Conservation (phyloP, 2,113 vertebrate species). For the Hemiscyllium ocellatum region DNA sequence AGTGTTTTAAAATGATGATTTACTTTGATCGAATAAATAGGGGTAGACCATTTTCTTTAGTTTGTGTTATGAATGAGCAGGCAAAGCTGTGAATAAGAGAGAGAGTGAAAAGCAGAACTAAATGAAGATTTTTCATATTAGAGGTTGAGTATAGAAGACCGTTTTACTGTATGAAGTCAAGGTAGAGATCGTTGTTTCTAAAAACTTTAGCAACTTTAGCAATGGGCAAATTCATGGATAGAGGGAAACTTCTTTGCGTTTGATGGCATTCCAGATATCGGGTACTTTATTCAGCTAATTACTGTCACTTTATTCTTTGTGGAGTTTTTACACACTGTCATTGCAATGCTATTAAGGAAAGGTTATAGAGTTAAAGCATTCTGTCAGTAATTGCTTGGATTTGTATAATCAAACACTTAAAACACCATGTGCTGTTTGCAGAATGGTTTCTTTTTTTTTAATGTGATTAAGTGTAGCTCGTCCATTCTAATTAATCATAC, state of each 20-base stretch:
- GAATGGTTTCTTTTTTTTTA: constrained; percentile 23
- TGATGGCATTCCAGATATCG: not conserved
- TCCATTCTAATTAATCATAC: constrained; percentile 30
- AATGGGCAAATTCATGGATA: not conserved
- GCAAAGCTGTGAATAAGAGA: not conserved
- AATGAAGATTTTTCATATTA: not conserved
- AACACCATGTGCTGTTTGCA: constrained; percentile 12
- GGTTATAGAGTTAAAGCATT: constrained; percentile 8
- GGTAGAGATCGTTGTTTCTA: not conserved
- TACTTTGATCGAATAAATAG: not conserved
- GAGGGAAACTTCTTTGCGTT: not conserved
- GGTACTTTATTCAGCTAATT: constrained; percentile 8
- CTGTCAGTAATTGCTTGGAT: not conserved
- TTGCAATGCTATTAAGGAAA: constrained; percentile 12
- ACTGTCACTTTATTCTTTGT: not conserved
- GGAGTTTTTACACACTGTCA: not conserved
- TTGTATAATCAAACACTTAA: constrained; percentile 28
- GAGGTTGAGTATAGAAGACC: not conserved
- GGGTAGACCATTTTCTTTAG: not conserved
- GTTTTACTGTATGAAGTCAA: not conserved
- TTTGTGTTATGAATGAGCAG: not conserved
- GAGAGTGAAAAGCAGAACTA: not conserved
- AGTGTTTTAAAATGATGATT: not conserved
- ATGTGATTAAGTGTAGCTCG: constrained; percentile 22
- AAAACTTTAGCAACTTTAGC: not conserved